phyloP scores from a whole-genome alignment of 2,113 vertebrate species.

The Amphiprion percula region DNA sequence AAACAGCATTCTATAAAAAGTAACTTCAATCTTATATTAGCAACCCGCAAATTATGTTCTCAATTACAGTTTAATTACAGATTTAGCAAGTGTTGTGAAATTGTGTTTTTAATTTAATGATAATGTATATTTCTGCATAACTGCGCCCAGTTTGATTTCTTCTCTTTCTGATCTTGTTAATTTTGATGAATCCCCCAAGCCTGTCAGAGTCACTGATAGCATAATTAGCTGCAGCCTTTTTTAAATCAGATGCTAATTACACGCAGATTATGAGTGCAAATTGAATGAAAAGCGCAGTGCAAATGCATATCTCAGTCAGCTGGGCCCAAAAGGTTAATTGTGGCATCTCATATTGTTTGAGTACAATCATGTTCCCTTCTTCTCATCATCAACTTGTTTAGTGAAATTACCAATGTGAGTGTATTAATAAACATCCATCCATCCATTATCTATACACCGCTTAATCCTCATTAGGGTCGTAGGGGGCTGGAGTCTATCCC shows the following conservation, averaged over 20 bases:
- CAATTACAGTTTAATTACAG: conserved; percentile 26
- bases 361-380: neutral
- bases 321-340: conserved; percentile 8
- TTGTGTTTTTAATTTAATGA: conserved; percentile 25
- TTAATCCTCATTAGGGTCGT: too few relatives aligned
- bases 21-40: neutral
- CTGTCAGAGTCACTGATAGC: conserved; percentile 17
- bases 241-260: conserved; percentile 43
- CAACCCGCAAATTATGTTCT: conserved; percentile 3
- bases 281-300: conserved; percentile 26
- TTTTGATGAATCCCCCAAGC: conserved; percentile 25
- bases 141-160: conserved; percentile 22
- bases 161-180: conserved; percentile 13
- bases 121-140: conserved; percentile 2
- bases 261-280: conserved; percentile 28
- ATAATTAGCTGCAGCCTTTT: conserved; percentile 34
- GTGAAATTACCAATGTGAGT: neutral
- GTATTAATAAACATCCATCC: too few relatives aligned
- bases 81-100: conserved; percentile 13
- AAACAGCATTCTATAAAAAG: neutral
- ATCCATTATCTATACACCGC: too few relatives aligned
- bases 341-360: neutral
- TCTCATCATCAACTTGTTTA: neutral
- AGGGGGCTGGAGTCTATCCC: too few relatives aligned
- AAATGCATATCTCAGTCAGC: neutral